Evolutionary conservation across 1,140 invertebrate genomes (phyloP).

Genomic region (Camponotus floridanus): DNA sequence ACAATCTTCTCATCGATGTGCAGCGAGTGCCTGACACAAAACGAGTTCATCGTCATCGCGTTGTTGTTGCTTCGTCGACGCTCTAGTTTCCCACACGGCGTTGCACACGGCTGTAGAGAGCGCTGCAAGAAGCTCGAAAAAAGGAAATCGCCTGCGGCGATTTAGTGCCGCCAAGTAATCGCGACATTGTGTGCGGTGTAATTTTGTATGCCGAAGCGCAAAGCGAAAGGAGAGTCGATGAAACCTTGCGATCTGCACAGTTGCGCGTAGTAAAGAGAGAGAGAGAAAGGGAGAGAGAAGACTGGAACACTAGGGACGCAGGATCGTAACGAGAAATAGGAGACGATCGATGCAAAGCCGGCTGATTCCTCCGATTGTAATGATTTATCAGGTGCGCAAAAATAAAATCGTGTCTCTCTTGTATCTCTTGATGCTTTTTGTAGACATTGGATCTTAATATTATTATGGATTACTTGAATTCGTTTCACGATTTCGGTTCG

Average conservation of each 20-base stretch:
- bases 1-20: neutral
- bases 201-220: constrained; percentile 2
- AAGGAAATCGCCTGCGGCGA: constrained; percentile 50
- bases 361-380: constrained; percentile 48
- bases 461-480: neutral
- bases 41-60: neutral
- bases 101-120: constrained; percentile 68
- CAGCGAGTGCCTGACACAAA: neutral
- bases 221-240: neutral
- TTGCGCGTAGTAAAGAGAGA: neutral
- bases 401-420: neutral
- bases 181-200: constrained; percentile 57
- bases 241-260: neutral
- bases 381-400: constrained; percentile 69
- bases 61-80: neutral
- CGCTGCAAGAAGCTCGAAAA: constrained; percentile 65
- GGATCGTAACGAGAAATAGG: constrained; percentile 34
- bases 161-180: constrained; percentile 64
- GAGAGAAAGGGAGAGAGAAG: constrained; percentile 16
- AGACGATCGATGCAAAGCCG: constrained; percentile 56
- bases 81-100: constrained; percentile 56
- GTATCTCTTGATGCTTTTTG: neutral
- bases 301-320: constrained; percentile 37
- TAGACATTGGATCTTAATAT: too few relatives aligned
- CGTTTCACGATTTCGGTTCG: neutral